phyloP scores from a whole-genome alignment of 2,797 vertebrate genomes.

The Pempheris klunzingeri region DNA sequence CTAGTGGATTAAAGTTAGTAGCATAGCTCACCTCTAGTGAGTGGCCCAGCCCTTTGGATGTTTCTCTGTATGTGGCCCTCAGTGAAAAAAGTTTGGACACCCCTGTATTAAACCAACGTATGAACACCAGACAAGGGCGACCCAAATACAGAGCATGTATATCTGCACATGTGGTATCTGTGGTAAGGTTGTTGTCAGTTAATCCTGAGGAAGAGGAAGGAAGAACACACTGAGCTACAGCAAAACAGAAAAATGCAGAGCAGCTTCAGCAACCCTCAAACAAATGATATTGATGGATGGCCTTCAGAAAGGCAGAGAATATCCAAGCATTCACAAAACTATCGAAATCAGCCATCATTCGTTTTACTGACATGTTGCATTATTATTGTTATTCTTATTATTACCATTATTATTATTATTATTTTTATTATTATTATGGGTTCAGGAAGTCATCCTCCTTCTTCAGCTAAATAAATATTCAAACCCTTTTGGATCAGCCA shows the following conservation, averaged over 20 bases:
- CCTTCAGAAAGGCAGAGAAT: neutral
- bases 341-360: neutral
- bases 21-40: too few species aligned
- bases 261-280: conserved; percentile 5
- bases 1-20: too few species aligned
- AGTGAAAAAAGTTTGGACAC: too few species aligned
- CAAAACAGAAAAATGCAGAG: neutral
- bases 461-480: too few species aligned
- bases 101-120: neutral
- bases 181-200: conserved; percentile 15
- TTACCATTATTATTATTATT: too few species aligned
- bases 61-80: too few species aligned
- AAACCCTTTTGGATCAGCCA: too few species aligned
- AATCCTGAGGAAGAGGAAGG: conserved; percentile 9
- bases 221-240: conserved; percentile 11
- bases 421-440: too few species aligned
- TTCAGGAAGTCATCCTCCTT: too few species aligned
- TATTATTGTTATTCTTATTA: too few species aligned
- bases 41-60: too few species aligned
- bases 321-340: neutral
- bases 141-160: neutral
- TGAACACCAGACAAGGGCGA: too few species aligned
- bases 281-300: neutral
- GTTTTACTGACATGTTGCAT: neutral
- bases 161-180: conserved; percentile 10